Evolutionary conservation across 1,140 invertebrate genomes (phyloP), one percentile per base, ranked within the genome.

Genomic region (Rhynchophorus ferrugineus): DNA sequence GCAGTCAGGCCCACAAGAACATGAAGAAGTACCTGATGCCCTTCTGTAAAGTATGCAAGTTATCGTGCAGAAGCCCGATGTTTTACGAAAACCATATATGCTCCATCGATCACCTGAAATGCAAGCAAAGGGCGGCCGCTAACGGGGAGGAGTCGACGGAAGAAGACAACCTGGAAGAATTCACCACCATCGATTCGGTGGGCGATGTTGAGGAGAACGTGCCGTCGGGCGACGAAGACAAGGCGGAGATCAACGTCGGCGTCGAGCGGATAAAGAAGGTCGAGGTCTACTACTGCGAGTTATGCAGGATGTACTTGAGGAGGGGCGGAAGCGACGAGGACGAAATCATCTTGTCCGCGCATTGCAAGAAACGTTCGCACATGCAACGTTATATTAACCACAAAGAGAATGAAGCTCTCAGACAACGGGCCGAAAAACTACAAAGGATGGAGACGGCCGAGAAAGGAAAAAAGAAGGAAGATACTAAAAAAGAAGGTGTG

Each of bases 21-120:
- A 88, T 89, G 74, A 86, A 85, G 65, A 79, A 84, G 61, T 87
- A 89, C 68, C 69, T 89, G n/a, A 81, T 84, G 71, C 85, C 85
- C 0, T 83, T 80, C 62, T 89, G 86, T 60, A 80, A 81, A 57
- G 73, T 81, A 24, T 85, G 83, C 66, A 78, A 78, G 18, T 69
- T 85, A 44, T 78, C 79, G 11, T 88, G 87, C 69, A 83, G 84
- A 46, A 85, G 84, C 49, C 84, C 85, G 6, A 89, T 88, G 84
- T 72, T 83, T 2, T 89, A 85, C 66, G 85, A 89, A 63, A 84
- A 82, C 53, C 87, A 90, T 68, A 78, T 85, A 35, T 88, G 84
- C 62, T 83, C 83, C 1, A 67, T 88, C 48, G 83, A 85, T 57
- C 87, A 89, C 62, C 79, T 89, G 9, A 85, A 84, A n/a, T 73